A percentile compares a stretch with the other conserved stretches of the same genome.
Evolutionary conservation across 2,888 invertebrate genomes (phyloP).

Genomic region (Branchellion lobata): DNA sequence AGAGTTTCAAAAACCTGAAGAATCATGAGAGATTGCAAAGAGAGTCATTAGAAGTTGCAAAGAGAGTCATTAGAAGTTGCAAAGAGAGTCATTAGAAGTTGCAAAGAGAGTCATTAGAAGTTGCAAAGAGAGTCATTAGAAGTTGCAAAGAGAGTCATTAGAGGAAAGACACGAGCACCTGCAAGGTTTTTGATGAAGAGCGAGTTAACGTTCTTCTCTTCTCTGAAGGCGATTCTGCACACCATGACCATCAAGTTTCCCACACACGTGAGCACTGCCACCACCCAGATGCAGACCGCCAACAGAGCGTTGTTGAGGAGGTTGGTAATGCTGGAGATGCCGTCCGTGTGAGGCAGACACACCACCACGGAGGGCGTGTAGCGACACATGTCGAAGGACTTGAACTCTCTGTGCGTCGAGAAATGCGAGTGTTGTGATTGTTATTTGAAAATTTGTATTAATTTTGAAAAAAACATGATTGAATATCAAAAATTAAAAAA

Average conservation of each 20-base stretch:
- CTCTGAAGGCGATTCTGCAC: conserved; percentile 57
- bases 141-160: no score
- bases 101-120: no score
- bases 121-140: no score
- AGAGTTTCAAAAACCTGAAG: no score
- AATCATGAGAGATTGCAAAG: no score
- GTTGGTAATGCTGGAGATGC: conserved; percentile 49
- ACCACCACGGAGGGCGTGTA: conserved; percentile 46
- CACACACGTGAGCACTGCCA: conserved; percentile 47
- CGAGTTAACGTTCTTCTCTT: conserved; percentile 69
- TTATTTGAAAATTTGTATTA: not conserved
- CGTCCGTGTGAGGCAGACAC: conserved; percentile 50
- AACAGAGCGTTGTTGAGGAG: conserved; percentile 48
- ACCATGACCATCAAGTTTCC: conserved; percentile 50
- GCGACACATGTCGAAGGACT: conserved; percentile 44
- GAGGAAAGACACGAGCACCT: no score
- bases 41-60: no score
- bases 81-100: no score
- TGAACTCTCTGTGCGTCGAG: conserved; percentile 20
- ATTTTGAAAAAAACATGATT: not conserved
- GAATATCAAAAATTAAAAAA: conserved; percentile 4
- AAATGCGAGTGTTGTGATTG: not conserved
- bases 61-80: no score
- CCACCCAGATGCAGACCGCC: conserved; percentile 48
- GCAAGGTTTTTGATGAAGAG: conserved; percentile 71